These are phyloP conservation scores for Neotoma lepida DNA, from an alignment of 2,113 vertebrate species.

Conservation along the genomic window DNA sequence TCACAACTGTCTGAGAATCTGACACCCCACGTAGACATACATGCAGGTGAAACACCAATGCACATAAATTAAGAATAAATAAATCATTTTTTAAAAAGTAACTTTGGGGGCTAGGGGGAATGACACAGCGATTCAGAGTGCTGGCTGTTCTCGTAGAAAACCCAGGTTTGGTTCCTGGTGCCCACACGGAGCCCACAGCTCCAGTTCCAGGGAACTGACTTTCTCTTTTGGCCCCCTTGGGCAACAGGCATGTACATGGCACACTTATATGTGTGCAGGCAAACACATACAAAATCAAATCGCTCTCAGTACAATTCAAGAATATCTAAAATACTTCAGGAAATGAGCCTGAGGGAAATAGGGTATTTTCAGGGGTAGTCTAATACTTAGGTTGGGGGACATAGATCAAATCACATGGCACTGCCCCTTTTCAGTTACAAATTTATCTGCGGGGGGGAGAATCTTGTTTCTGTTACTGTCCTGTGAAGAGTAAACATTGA, in stretches of 20 bases:
- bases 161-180: too few species aligned
- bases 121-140: background rate
- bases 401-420: background rate
- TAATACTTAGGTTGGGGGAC: background rate
- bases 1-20: background rate
- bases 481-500: background rate
- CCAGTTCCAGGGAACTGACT: background rate
- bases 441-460: background rate
- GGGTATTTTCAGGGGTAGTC: background rate
- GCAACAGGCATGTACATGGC: background rate
- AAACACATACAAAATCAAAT: background rate
- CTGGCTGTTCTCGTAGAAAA: background rate
- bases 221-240: background rate
- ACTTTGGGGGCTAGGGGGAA: background rate
- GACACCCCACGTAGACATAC: background rate
- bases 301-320: background rate
- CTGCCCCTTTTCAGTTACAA: background rate
- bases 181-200: background rate
- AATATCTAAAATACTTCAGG: conserved; percentile 22
- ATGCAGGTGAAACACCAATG: background rate
- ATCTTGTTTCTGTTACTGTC: conserved; percentile 26
- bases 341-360: background rate
- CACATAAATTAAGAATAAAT: background rate
- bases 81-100: background rate
- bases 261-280: too few species aligned